Evolutionary conservation across 1,140 invertebrate genomes (phyloP), one percentile per base, ranked within the genome.

Genomic region (Meloidogyne chitwoodi): DNA sequence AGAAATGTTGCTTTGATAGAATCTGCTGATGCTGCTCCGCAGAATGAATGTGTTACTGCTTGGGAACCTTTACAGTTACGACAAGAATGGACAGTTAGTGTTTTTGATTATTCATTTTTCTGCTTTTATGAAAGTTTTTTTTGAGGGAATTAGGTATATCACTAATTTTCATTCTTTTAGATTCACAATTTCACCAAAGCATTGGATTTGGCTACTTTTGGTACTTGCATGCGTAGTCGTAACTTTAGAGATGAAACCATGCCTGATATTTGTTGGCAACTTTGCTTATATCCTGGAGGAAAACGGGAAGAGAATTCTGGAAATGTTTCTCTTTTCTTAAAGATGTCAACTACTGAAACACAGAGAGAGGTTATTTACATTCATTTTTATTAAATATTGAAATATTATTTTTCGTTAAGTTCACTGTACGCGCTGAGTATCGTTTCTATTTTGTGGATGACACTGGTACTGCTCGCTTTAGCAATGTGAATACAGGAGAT

Each of bases 401-500:
- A 66, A 29, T 16, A 16, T 66, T 68, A 14, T 0, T 44, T 38
- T 62, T 29, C 22, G 77, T 79, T 19, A n/a, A 84, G 80, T 82
- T 84, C 79, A 84, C 83, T 16, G 77, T 86, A 8, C 85, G 85
- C 22, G 85, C 85, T 3, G 85, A 86, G 71, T 86, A 86, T 69
- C 75, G 79, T 26, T 86, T 86, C 76, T 86, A 84, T 66, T 86
- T 86, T 56, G 62, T 86, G 29, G 84, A 86, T 69, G 85, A 86
- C 61, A 67, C 71, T 14, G 84, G 79, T 22, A 56, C 76, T 64
- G 63, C 83, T 24, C 56, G 74, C 11, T 82, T 82, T 65, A 83
- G 73, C 48, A 87, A 86, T 62, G 84, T 86, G 11, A 86, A 86
- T 56, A 86, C 86, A 31, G 85, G 85, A 19, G 85, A 86, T 62